Base-by-base conservation (phyloP, 2,113 vertebrate genomes). In the Paratilapia polleni region DNA sequence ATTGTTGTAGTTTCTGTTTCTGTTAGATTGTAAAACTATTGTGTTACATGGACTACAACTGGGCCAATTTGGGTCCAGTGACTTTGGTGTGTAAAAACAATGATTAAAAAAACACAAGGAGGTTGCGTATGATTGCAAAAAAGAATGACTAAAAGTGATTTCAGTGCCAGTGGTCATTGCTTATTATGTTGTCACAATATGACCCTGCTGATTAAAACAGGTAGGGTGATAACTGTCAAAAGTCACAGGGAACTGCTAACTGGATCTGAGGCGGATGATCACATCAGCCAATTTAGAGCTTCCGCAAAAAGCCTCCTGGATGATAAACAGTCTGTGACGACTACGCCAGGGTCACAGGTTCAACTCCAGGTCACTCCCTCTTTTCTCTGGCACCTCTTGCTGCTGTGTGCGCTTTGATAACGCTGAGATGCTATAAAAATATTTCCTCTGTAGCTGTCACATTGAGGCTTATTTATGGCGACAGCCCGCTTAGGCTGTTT, bases 391-490 rank as follows among this genome's bases (percentile, higher is more conserved):
- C 31, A 20, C 82, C 52, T 41, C 19, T 77, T 9, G 22, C 28
- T 8, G 28, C 78, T 17, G 36, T 47, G 31, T 54, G 26, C 81
- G 36, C 90, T 75, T 56, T 78, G 84, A 80, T 88, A 54, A 81
- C 12, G 60, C 78, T 8, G 60, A 76, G 81, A 82, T 38, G 80
- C 66, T 59, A 61, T 89, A 41, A 83, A 91, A 89, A 88, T n/a
- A 89, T 75, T 83, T 83, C 49, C 86, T 87, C 62, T 61, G 62
- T 56, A 15, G 68, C 85, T 86, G 86, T 90, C 90, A 87, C 13
- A 3, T 36, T 77, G 60, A 82, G 26, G 74, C 52, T 86, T 88
- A 94, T 90, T 89, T 88, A 89, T 70, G 76, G 54, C 3, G 78
- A 81, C 90, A 85, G 38, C 57, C 77, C 5, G 78, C 80, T 83